Base-by-base conservation (phyloP, 2,797 vertebrate species). In the Ficedula albicollis region DNA sequence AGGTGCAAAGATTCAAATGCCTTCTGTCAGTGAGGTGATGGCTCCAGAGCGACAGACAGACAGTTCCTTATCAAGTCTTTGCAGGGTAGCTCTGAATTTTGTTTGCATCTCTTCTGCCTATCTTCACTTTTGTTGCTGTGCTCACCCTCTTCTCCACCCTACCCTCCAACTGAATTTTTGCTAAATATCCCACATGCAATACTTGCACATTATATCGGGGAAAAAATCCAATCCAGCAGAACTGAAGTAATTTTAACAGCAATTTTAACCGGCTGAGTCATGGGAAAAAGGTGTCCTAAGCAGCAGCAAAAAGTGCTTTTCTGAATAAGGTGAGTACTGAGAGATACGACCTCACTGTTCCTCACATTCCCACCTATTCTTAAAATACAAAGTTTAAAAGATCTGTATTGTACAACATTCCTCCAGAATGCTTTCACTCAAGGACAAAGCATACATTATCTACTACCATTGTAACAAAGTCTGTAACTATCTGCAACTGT, bases 211-310 rank as follows among this genome's bases (percentile, higher is more conserved):
- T 52, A 23, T 81, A 93, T 58, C 54, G 58, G 69, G 51, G 38
- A 0, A 21, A 56, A 72, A 62, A n/a, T 22, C 43, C 48, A 90
- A 86, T 55, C 63, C 48, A 85, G 93, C 92, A 94, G 81, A 95
- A 95, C 55, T 60, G 68, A 90, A 92, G n/a, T 43, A 64, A 92
- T 64, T 52, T 89, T 70, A 90, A 59, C 64, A 83, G 81, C 87
- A 95, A 78, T 78, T 94, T 96, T 81, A 75, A 87, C 59, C 54
- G 79, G 89, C 92, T 92, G 95, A 95, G 67, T 90, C 79, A 95
- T n/a, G 23, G 55, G 84, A 23, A 93, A 93, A 84, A 89, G 80
- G 55, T 26, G 43, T 78, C 52, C 43, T 75, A n/a, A 89, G 46
- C 64, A 84, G 77, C 77, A 95, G 63, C 48, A 86, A 44, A 68